Evolutionary conservation across 2,113 vertebrate species (phyloP).

Genomic region (Elachura formosa): DNA sequence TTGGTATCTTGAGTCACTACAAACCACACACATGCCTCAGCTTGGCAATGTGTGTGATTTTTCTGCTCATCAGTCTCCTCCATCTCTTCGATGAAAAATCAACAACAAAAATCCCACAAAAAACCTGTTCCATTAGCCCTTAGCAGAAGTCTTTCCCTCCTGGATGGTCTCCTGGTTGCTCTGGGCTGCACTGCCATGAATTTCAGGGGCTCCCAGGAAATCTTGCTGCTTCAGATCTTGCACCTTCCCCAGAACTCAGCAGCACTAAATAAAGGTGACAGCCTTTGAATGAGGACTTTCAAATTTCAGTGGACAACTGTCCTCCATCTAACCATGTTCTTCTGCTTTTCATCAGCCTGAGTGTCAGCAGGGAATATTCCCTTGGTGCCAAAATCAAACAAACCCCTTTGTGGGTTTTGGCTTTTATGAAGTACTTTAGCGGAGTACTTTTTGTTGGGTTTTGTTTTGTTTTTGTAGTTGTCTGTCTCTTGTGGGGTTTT

Average conservation of each 20-base stretch:
- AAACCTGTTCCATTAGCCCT: too few species aligned
- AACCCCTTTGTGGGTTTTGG: not conserved
- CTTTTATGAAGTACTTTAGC: not conserved
- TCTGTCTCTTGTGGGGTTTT: not conserved
- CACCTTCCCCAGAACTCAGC: not conserved
- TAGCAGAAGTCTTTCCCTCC: not conserved
- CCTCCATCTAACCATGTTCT: not conserved
- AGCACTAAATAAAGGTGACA: not conserved
- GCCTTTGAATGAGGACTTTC: not conserved
- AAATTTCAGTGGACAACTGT: not conserved
- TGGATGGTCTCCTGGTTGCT: not conserved
- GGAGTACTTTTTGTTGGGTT: not conserved
- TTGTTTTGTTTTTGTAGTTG: not conserved
- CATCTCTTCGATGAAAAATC: not conserved
- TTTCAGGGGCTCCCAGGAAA: not conserved
- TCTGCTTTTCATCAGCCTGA: not conserved
- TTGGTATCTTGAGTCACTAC: not conserved
- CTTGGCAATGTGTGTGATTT: not conserved
- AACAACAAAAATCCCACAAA: not conserved
- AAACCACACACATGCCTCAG: not conserved
- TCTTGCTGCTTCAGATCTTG: not conserved
- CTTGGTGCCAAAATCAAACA: not conserved
- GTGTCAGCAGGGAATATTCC: not conserved
- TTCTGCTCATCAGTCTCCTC: not conserved
- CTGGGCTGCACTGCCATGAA: not conserved